phyloP scores from a whole-genome alignment of 2,113 vertebrate species.

The Poecilia latipinna region DNA sequence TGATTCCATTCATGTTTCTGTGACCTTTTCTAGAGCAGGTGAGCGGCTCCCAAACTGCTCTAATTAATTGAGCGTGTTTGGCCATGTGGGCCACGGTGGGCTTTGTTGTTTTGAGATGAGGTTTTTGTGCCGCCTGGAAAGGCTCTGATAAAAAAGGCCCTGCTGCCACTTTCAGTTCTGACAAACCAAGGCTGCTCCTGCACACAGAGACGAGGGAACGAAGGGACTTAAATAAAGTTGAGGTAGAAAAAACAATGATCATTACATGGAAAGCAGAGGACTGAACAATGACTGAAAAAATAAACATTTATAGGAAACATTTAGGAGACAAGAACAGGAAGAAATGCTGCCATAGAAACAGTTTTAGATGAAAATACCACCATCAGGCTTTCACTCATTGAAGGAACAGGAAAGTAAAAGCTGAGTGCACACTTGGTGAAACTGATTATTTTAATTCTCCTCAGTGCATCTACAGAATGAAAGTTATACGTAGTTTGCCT shows the following conservation, averaged over 20 bases:
- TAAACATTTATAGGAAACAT: background rate
- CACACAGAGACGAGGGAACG: slow-evolving; percentile 31
- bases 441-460: no score
- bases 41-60: background rate
- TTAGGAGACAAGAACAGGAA: background rate
- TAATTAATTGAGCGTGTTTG: background rate
- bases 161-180: slow-evolving; percentile 18
- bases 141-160: slow-evolving; percentile 27
- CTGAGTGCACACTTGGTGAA: no score
- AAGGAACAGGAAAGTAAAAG: no score
- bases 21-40: slow-evolving; percentile 1
- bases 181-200: slow-evolving; percentile 26
- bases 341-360: no score
- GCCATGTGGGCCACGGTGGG: background rate
- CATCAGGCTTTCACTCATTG: no score
- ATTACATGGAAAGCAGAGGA: background rate
- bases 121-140: background rate
- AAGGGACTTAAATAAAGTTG: slow-evolving; percentile 13
- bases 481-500: no score
- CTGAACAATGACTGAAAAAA: background rate
- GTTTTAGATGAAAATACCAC: no score
- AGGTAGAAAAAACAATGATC: background rate
- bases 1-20: background rate
- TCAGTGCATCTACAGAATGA: no score
- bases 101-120: slow-evolving; percentile 16